These are phyloP conservation scores for Vidua chalybeata DNA, from an alignment of 2,113 vertebrate genomes.

Conservation along the genomic window DNA sequence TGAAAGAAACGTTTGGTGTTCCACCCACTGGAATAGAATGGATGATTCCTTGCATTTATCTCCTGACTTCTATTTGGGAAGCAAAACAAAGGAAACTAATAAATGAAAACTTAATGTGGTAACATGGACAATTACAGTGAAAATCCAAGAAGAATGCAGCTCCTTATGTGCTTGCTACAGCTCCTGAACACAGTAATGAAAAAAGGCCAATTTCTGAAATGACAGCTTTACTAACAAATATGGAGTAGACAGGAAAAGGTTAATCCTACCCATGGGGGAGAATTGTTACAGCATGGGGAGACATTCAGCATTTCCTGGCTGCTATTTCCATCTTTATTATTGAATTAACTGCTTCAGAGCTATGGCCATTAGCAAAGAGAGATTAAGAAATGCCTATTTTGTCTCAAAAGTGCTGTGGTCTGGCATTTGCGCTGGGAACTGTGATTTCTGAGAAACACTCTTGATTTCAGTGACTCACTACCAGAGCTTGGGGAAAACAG, in stretches of 20 bases:
- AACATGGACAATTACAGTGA: neutral
- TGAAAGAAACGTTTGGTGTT: neutral
- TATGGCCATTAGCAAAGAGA: neutral
- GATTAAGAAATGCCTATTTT: slow-evolving; percentile 5
- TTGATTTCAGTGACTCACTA: neutral
- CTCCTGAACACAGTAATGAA: neutral
- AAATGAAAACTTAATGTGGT: neutral
- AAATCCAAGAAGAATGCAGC: neutral
- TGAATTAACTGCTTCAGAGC: slow-evolving; percentile 7
- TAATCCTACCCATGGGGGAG: neutral
- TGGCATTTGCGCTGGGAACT: neutral
- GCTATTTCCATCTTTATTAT: neutral
- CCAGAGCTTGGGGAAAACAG: neutral
- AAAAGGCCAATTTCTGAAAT: neutral
- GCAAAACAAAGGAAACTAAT: neutral
- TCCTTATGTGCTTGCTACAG: neutral
- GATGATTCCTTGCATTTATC: neutral
- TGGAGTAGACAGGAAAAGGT: neutral
- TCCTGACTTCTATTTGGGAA: neutral
- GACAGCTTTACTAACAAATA: neutral
- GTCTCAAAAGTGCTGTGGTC: slow-evolving; percentile 1
- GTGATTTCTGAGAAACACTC: neutral
- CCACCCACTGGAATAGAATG: neutral
- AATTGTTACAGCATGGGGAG: neutral
- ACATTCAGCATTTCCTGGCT: neutral